Evolutionary conservation across 2,888 invertebrate species (phyloP).

Genomic region (Eilema sororculum): DNA sequence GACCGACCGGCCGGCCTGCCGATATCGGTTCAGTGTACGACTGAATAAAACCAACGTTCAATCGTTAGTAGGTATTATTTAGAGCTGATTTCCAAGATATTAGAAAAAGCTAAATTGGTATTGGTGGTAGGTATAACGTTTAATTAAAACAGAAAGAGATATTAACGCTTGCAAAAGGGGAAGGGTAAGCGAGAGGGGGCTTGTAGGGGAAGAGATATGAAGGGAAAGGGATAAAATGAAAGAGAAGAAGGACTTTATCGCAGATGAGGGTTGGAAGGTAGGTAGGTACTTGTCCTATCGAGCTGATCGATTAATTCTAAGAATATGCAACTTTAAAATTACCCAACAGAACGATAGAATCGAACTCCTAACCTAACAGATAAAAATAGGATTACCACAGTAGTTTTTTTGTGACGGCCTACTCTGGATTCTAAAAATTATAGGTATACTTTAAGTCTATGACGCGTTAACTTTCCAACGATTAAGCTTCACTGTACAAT

Average conservation of each 20-base stretch:
- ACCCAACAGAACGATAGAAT: background rate
- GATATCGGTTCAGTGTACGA: constrained; percentile 12
- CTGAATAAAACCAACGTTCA: background rate
- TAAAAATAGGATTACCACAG: background rate
- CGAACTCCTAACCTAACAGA: background rate
- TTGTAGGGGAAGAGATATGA: background rate
- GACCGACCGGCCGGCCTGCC: constrained; percentile 21
- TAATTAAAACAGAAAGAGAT: background rate
- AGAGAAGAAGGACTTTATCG: background rate
- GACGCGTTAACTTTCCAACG: background rate
- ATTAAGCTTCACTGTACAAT: background rate
- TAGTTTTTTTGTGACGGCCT: background rate
- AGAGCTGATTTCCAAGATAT: background rate
- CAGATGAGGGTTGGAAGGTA: no score
- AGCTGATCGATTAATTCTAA: background rate
- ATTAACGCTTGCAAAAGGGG: background rate
- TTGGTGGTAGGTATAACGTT: no score
- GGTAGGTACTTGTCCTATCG: no score
- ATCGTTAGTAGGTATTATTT: background rate
- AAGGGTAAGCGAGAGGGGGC: no score
- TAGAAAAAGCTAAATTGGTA: background rate
- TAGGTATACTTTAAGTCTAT: background rate
- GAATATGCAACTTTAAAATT: background rate
- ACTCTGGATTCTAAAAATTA: background rate
- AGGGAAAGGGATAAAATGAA: background rate